Percentiles rank a stretch among this genome's conserved stretches.
These are phyloP conservation scores for Antheraea yamamai DNA, from an alignment of 2,888 invertebrate genomes.

Conservation along the genomic window DNA sequence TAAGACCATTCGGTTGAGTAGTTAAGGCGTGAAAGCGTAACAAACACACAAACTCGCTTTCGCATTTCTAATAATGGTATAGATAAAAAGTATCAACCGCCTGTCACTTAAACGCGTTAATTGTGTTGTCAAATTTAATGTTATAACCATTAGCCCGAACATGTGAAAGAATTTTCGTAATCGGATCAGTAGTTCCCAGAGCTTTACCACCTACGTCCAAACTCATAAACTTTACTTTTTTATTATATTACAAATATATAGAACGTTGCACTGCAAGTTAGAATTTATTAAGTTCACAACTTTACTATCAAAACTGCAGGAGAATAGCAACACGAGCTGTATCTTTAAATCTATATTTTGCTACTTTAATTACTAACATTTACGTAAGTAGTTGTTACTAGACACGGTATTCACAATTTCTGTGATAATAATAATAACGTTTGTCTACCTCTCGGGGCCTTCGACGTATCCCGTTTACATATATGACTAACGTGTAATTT, in stretches of 20 bases:
- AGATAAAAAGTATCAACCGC: too few relatives aligned
- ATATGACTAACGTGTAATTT: slow-evolving; percentile 4
- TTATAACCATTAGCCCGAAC: too few relatives aligned
- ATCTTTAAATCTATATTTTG: not conserved
- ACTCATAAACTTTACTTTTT: not conserved
- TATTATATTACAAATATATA: not conserved
- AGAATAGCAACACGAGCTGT: not conserved
- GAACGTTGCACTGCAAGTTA: too few relatives aligned
- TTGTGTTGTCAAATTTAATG: too few relatives aligned
- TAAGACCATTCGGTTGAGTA: too few relatives aligned
- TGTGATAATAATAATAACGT: slow-evolving; percentile 15
- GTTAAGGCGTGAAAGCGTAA: too few relatives aligned
- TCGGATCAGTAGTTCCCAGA: not conserved
- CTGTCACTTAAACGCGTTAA: too few relatives aligned
- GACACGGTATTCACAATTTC: slow-evolving; percentile 21
- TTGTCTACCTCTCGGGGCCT: slow-evolving; percentile 2
- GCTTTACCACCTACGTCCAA: not conserved
- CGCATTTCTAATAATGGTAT: too few relatives aligned
- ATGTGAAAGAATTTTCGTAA: not conserved
- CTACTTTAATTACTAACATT: not conserved
- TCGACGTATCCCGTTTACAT: slow-evolving; percentile 10
- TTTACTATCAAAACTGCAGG: not conserved
- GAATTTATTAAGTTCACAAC: too few relatives aligned
- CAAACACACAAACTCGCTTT: too few relatives aligned
- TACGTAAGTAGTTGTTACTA: not conserved